phyloP scores from a whole-genome alignment of 2,797 vertebrate species.

The Podarcis lilfordi region DNA sequence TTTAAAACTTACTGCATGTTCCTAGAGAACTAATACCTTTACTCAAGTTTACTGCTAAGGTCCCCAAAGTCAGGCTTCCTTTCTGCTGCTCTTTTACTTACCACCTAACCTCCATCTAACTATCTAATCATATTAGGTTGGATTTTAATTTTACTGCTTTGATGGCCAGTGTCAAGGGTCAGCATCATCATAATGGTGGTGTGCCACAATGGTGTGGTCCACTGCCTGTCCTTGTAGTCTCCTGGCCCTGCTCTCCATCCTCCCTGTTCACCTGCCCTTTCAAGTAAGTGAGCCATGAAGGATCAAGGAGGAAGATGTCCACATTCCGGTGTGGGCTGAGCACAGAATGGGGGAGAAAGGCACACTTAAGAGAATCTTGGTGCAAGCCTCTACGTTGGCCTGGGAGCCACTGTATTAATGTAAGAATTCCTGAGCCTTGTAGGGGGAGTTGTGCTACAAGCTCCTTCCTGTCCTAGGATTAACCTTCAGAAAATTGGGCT shows the following conservation, averaged over 20 bases:
- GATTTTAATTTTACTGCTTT: neutral
- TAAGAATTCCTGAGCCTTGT: neutral
- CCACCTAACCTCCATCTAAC: slow-evolving; percentile 70
- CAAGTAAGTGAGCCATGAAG: neutral
- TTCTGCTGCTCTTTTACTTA: slow-evolving; percentile 40
- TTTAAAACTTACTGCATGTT: slow-evolving; percentile 31
- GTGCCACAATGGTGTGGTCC: neutral
- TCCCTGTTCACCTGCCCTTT: neutral
- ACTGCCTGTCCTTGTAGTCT: neutral
- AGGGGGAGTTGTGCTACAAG: neutral
- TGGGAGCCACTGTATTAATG: neutral
- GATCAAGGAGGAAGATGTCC: neutral
- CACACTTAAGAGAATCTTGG: neutral
- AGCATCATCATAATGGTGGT: neutral
- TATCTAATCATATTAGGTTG: slow-evolving; percentile 63
- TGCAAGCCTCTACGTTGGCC: no score
- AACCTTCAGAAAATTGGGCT: neutral
- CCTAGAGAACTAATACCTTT: neutral
- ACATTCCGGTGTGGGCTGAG: neutral
- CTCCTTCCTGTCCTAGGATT: neutral
- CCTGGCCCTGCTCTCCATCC: neutral
- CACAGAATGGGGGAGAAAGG: neutral
- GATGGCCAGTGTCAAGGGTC: neutral
- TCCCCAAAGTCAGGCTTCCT: slow-evolving; percentile 47
- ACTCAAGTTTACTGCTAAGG: slow-evolving; percentile 35